Evolutionary conservation across 2,888 invertebrate species (phyloP).

Genomic region (Andricus quercusramuli): DNA sequence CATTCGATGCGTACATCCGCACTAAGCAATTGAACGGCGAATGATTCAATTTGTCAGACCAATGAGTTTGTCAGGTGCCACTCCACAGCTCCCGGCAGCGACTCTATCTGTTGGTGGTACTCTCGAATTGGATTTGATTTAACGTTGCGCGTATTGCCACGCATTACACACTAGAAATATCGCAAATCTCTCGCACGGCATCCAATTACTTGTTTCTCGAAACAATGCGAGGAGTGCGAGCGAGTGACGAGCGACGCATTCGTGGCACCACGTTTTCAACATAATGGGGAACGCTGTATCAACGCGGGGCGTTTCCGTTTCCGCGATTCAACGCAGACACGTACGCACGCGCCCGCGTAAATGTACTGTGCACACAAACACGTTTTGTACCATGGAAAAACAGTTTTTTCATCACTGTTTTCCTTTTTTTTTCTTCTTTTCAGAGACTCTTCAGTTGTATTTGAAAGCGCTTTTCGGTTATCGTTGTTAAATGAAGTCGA

Average conservation of each 20-base stretch:
- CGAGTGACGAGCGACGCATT: slow-evolving; percentile 52
- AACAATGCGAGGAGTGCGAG: slow-evolving; percentile 57
- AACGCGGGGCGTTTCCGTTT: slow-evolving; percentile 56
- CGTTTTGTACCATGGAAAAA: slow-evolving; percentile 1
- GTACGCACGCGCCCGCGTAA: slow-evolving; percentile 7
- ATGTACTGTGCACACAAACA: background rate
- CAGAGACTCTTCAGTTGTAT: background rate
- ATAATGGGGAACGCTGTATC: slow-evolving; percentile 58
- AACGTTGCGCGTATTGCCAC: slow-evolving; percentile 76
- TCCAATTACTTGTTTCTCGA: slow-evolving; percentile 69
- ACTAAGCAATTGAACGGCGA: slow-evolving; percentile 78
- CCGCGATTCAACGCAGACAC: slow-evolving; percentile 51
- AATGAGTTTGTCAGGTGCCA: slow-evolving; percentile 79
- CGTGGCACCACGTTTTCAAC: slow-evolving; percentile 59
- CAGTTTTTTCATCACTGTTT: slow-evolving; percentile 11
- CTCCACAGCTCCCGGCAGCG: slow-evolving; percentile 68
- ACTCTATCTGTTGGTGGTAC: slow-evolving; percentile 46
- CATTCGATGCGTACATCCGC: slow-evolving; percentile 66
- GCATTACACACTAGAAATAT: slow-evolving; percentile 76
- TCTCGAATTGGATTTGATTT: slow-evolving; percentile 77
- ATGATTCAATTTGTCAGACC: slow-evolving; percentile 79
- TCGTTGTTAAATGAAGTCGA: too few species aligned
- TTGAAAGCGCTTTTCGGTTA: too few species aligned
- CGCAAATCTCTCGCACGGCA: slow-evolving; percentile 72
- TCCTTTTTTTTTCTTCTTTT: background rate